Evolutionary conservation across 2,113 vertebrate genomes (phyloP), one percentile per base, ranked within the genome.

Genomic region (Osmerus eperlanus): DNA sequence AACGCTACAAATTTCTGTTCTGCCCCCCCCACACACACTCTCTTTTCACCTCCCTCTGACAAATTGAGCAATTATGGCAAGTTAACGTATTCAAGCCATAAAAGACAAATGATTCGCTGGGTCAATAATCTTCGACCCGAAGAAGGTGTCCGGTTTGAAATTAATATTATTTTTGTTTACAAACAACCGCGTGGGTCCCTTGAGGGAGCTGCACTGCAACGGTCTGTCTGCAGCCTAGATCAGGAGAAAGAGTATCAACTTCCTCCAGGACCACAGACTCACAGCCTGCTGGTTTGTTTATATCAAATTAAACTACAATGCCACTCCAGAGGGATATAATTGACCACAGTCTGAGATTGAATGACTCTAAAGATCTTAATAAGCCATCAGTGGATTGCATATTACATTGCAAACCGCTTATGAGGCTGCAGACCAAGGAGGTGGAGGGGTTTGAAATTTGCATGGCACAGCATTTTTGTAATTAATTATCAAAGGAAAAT

Each of bases 301-400:
- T 86, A 92, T 90, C 91, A 89, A 90, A 91, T 93, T 90, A 93
- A 89, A 88, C 86, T 85, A 83, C 83, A 88, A 80, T 79, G 85
- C 87, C 87, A 78, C 86, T 85, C 82, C 79, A 83, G 88, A 86
- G 87, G 86, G 81, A 84, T 81, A 76, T 88, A 90, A 89, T 89
- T 89, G 90, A 91, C 90, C 86, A 88, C 87, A 84, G 88, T 83
- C 85, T 86, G 78, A 87, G 85, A 89, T 90, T 89, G 86, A 90
- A 88, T 90, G 89, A 91, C 89, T 86, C 84, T 88, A 85, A 87
- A 80, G 86, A 90, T 90, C 88, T 89, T 90, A 92, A 91, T 90
- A 92, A 90, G 88, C 88, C 88, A 90, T 90, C 85, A 84, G 87
- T 62, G 80, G 83, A 90, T 84, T 86, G 84, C 83, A 86, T 86